Evolutionary conservation across 2,797 vertebrate species (phyloP).

Genomic region (Australoheros facetus): DNA sequence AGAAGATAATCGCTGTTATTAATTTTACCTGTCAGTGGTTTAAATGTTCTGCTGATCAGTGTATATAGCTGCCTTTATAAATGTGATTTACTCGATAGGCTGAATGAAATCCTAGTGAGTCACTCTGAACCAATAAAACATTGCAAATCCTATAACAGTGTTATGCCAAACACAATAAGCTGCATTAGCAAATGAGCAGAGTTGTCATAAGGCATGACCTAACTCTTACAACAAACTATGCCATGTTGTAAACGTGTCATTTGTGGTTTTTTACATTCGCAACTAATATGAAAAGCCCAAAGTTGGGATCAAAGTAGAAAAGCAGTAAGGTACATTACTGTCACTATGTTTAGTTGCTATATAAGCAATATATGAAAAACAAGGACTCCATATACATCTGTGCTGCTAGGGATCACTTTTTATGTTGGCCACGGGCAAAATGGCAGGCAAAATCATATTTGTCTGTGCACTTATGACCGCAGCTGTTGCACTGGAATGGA

Average conservation of each 20-base stretch:
- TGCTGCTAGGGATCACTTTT: conserved; percentile 75
- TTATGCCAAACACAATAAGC: neutral
- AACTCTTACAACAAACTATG: neutral
- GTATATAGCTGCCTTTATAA: neutral
- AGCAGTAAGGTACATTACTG: neutral
- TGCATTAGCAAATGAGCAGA: neutral
- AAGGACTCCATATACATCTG: neutral
- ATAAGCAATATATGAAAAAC: neutral
- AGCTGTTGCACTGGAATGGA: conserved; percentile 97
- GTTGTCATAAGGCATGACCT: neutral
- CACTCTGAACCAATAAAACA: neutral
- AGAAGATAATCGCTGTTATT: neutral
- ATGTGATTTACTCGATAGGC: neutral
- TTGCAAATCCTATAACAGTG: neutral
- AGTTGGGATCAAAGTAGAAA: neutral
- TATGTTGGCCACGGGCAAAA: conserved; percentile 96
- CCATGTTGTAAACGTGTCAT: neutral
- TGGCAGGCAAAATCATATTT: conserved; percentile 98
- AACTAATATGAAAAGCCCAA: conserved; percentile 10
- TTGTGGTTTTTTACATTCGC: neutral
- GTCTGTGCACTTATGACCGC: conserved; percentile 92
- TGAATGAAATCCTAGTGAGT: neutral
- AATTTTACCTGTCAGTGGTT: neutral
- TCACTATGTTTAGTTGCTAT: no score
- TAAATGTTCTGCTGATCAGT: neutral